A percentile compares a stretch with the other conserved stretches of the same genome.
Evolutionary conservation across 2,797 vertebrate species (phyloP).

Genomic region (Alexandromys oeconomus): DNA sequence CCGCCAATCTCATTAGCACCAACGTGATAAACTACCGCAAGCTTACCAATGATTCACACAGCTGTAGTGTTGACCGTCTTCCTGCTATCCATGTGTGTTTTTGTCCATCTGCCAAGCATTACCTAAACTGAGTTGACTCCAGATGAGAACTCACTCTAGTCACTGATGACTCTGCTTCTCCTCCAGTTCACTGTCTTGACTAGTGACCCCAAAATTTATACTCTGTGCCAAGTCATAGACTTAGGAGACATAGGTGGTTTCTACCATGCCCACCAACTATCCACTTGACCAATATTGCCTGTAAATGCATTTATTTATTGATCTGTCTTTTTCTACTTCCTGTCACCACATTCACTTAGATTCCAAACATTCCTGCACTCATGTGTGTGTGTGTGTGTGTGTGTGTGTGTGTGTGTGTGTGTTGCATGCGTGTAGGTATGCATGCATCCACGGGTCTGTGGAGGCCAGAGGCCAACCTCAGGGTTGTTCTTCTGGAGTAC

Average conservation of each 20-base stretch:
- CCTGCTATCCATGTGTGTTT: not conserved
- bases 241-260: not conserved
- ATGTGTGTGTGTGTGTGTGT: not conserved
- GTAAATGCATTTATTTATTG: not conserved
- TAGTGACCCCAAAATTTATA: not conserved
- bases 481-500: not conserved
- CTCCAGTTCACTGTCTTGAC: conserved; percentile 5
- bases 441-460: not conserved
- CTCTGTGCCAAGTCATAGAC: not conserved
- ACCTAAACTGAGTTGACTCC: not conserved
- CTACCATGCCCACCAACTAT: not conserved
- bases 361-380: not conserved
- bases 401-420: not conserved
- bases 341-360: not conserved
- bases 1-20: not conserved
- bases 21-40: not conserved
- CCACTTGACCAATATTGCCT: not conserved
- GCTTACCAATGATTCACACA: not conserved
- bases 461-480: not conserved
- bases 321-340: not conserved
- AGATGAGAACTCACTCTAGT: not conserved
- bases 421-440: not conserved
- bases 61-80: not conserved
- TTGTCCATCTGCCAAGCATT: not conserved
- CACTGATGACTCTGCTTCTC: not conserved